A percentile compares a stretch with the other conserved stretches of the same genome.
Evolutionary conservation across 2,113 vertebrate genomes (phyloP).

Genomic region (Carassius gibelio): DNA sequence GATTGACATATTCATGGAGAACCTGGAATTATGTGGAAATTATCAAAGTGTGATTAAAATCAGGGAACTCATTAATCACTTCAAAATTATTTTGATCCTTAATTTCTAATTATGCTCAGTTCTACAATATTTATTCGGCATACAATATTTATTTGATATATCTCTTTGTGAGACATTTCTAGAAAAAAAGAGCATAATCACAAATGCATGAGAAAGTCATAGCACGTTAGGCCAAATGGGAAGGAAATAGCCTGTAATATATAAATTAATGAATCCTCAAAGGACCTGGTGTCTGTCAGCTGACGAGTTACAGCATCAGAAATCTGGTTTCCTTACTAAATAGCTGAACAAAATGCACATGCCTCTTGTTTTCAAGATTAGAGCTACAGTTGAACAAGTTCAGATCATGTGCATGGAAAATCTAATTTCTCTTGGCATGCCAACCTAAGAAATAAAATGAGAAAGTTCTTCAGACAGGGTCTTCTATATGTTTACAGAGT

Average conservation of each 20-base stretch:
- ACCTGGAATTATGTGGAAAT: background rate
- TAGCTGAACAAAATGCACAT: conserved; percentile 62
- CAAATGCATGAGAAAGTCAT: background rate
- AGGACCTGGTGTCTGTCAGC: conserved; percentile 47
- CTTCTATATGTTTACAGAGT: background rate
- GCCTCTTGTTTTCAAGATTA: conserved; percentile 65
- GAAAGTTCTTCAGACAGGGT: background rate
- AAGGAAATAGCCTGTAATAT: background rate
- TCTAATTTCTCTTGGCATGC: conserved; percentile 30
- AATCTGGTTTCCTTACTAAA: conserved; percentile 64
- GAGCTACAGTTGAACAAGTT: conserved; percentile 61
- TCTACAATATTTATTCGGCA: background rate
- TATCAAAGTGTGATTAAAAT: background rate
- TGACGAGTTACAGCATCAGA: conserved; percentile 58
- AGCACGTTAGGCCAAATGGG: background rate
- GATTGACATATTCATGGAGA: background rate
- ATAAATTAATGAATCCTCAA: background rate
- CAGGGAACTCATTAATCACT: background rate
- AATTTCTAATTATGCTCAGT: background rate
- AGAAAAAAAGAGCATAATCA: background rate
- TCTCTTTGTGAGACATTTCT: background rate
- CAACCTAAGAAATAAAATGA: conserved; percentile 9
- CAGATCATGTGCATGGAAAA: conserved; percentile 66
- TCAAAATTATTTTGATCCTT: background rate
- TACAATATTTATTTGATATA: too few species aligned